Evolutionary conservation across 2,113 vertebrate genomes (phyloP).

Genomic region (Zapornia atra): DNA sequence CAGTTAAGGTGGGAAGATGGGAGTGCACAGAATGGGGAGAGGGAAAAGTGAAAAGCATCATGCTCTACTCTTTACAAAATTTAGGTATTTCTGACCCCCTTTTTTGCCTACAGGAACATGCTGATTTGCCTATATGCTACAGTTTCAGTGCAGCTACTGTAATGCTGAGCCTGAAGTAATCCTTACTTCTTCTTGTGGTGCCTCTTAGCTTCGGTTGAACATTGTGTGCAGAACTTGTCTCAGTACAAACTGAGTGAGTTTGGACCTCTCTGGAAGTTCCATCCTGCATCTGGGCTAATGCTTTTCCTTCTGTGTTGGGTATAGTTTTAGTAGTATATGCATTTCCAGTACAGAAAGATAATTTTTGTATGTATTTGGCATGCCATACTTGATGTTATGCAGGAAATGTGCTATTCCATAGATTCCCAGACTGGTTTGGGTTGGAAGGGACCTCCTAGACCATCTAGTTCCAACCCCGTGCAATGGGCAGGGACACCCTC

Average conservation of each 20-base stretch:
- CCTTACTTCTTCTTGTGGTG: neutral
- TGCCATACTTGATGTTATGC: too few species aligned
- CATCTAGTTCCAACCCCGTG: too few species aligned
- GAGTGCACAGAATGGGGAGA: neutral
- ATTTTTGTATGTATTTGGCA: neutral
- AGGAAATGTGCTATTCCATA: neutral
- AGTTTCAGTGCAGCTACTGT: neutral
- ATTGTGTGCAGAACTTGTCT: neutral
- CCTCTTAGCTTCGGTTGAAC: neutral
- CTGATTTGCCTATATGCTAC: neutral
- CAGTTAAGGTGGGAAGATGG: neutral
- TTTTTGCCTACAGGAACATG: neutral
- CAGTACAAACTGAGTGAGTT: fast-evolving
- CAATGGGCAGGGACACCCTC: too few species aligned
- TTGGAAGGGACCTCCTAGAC: too few species aligned
- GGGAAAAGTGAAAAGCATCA: neutral
- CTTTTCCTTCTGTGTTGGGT: fast-evolving
- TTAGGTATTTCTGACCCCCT: neutral
- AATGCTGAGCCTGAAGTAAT: neutral
- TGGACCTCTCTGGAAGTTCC: neutral
- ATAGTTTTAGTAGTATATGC: neutral
- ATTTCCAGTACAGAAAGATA: neutral
- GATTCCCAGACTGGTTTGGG: too few species aligned
- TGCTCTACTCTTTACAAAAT: neutral
- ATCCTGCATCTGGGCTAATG: neutral